phyloP scores from a whole-genome alignment of 2,113 vertebrate species.

The Hemiprocne comata region DNA sequence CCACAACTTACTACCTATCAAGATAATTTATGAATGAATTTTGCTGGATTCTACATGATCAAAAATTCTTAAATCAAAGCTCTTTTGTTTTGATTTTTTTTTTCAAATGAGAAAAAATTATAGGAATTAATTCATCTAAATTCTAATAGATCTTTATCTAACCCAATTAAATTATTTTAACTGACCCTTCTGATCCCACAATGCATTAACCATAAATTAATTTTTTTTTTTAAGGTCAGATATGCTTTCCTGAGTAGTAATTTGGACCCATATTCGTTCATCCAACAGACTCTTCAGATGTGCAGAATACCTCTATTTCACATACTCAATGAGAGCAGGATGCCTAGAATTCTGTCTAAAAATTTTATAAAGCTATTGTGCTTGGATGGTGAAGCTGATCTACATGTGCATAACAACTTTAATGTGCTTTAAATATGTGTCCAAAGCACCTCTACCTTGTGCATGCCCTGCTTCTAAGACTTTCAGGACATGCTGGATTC shows the following conservation, averaged over 20 bases:
- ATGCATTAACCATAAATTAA: background rate
- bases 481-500: background rate
- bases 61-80: background rate
- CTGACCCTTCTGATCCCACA: background rate
- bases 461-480: background rate
- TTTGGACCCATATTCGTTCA: background rate
- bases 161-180: background rate
- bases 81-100: background rate
- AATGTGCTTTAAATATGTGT: background rate
- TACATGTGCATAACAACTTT: background rate
- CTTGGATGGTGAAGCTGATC: background rate
- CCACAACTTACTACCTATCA: background rate
- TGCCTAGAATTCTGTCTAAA: background rate
- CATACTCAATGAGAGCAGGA: background rate
- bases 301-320: background rate
- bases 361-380: background rate
- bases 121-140: background rate
- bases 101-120: background rate
- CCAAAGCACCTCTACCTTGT: background rate
- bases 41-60: background rate
- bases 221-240: background rate
- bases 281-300: background rate
- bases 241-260: background rate
- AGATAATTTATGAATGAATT: background rate
- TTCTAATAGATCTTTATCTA: background rate